Percentiles rank a stretch among this genome's conserved stretches.
Evolutionary conservation across 64 coral and sea anemone genomes (phyloP).

Genomic region (Montipora efflorescens): DNA sequence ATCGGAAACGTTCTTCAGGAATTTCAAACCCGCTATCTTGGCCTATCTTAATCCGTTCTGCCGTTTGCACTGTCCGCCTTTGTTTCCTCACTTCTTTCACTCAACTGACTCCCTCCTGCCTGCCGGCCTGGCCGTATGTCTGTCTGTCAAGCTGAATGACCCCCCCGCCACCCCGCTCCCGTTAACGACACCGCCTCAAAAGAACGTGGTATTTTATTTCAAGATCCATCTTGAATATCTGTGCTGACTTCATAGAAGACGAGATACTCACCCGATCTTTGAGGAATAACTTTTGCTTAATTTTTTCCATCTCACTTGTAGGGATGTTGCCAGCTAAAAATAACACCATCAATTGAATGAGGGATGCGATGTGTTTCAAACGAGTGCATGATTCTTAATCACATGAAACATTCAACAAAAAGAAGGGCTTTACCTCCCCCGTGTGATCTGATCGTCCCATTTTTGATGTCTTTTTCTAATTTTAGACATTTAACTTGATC

Average conservation of each 20-base stretch:
- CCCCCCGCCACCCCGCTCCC: no score
- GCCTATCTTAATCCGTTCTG: not conserved
- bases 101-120: not conserved
- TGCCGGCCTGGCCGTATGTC: not conserved
- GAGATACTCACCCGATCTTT: constrained; percentile 79
- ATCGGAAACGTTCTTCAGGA: not conserved
- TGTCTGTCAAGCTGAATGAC: not conserved
- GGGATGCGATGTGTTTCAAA: not conserved
- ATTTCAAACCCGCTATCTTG: no score
- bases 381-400: no score
- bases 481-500: constrained; percentile 94
- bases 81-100: not conserved
- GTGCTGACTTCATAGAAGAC: not conserved
- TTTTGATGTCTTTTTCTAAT: constrained; percentile 88
- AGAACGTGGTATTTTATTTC: no score
- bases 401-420: no score
- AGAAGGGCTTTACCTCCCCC: constrained; percentile 44
- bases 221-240: no score
- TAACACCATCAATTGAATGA: not conserved
- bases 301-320: constrained; percentile 71
- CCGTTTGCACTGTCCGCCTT: not conserved
- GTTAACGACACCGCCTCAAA: no score
- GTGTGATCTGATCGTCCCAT: constrained; percentile 60
- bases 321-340: constrained; percentile 56
- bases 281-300: constrained; percentile 85